Conservation (phyloP, 2,888 invertebrate genomes). For the Leptinotarsa juncta region DNA sequence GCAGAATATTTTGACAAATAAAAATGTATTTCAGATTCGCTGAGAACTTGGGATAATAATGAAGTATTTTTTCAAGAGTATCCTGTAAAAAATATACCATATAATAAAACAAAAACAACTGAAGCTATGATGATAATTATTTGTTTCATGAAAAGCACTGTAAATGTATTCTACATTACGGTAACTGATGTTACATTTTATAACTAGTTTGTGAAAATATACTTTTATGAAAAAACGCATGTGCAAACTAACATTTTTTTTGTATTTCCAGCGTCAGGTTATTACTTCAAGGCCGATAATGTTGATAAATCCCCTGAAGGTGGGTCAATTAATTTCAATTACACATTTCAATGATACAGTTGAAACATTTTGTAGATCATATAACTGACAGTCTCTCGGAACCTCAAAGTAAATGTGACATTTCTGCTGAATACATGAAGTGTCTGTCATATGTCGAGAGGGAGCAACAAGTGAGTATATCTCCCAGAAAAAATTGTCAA, state of each 20-base stretch:
- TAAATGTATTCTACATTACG: no score
- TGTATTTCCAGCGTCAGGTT: constrained; percentile 40
- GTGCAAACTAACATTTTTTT: neutral
- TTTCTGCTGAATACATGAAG: constrained; percentile 53
- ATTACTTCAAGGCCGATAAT: constrained; percentile 42
- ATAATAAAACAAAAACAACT: no score
- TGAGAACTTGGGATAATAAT: no score
- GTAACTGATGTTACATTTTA: no score
- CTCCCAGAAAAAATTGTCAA: neutral
- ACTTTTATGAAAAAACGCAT: neutral
- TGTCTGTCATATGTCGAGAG: constrained; percentile 48
- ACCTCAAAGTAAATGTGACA: constrained; percentile 52
- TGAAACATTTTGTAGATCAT: constrained; percentile 29
- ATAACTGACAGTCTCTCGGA: neutral
- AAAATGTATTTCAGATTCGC: no score
- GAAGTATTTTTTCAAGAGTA: no score
- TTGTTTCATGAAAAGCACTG: no score
- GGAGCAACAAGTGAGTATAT: constrained; percentile 42
- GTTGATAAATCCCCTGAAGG: constrained; percentile 35
- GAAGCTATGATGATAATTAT: no score
- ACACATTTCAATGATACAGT: neutral
- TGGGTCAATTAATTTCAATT: constrained; percentile 29
- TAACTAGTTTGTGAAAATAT: no score
- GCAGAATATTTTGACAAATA: no score
- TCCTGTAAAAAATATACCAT: no score